Evolutionary conservation across 2,888 invertebrate species (phyloP), one percentile per base, ranked within the genome.

Genomic region (Diadegma fenestrale): DNA sequence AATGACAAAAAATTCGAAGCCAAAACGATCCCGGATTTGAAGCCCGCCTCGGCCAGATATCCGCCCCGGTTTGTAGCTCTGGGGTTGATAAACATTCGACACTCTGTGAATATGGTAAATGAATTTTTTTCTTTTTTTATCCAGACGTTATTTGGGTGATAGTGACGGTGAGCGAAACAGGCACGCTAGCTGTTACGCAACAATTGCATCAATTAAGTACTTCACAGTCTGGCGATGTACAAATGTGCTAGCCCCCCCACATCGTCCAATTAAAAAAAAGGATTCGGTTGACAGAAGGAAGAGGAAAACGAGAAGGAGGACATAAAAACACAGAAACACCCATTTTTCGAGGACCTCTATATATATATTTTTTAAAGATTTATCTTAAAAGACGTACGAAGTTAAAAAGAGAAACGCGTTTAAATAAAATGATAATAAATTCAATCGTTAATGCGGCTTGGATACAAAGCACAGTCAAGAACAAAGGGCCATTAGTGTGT

Each of bases 141-240:
- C 88, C 93, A 97, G 98, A 98, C 94, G 95, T 96, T 80, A 96
- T 98, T 92, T 97, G 97, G 97, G 96, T 97, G 86, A 97, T 97
- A 92, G 95, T 98, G 73, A 96, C 96, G 66, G 98, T 98, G 51
- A 97, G 96, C 87, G 97, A 97, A 90, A 96, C 96, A 92, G 97
- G 97, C 88, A 96, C 98, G 51, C 95, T 97, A 94, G 97, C 96
- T 78, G 95, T 98, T 82, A 97, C 97, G 82, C 97, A 98, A 93
- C 97, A 97, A 94, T 94, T 97, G 90, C 95, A 96, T 77, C 95
- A 95, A 86, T 94, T 95, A 90, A 95, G 94, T 92, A 95, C 94
- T 90, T 93, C 93, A 87, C 93, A 92, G 84, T 91, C 92, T 54
- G 93, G 92, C 64, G 93, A 94, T 88, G 91, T 90, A 87, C 91